A percentile compares a stretch with the other conserved stretches of the same genome.
Conservation (phyloP, 53 echinoderm and acorn worm genomes). For the Zoroaster sp. region DNA sequence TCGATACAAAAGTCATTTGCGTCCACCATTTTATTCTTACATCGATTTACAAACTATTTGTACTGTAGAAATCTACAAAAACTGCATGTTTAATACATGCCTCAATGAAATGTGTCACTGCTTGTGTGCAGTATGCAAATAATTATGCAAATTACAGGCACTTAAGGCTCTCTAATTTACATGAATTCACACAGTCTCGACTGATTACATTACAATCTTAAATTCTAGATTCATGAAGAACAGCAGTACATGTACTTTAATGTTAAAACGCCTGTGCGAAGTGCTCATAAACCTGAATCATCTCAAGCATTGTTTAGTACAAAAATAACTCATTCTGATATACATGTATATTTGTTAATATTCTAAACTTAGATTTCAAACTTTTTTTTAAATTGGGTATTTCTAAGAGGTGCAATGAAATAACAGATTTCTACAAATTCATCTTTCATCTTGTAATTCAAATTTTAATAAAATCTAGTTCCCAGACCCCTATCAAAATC, state of each 20-base stretch:
- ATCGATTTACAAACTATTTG: too few species aligned
- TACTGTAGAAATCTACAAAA: too few species aligned
- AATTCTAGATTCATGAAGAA: neutral
- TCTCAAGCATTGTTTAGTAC: neutral
- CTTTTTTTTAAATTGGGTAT: too few species aligned
- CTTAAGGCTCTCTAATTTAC: neutral
- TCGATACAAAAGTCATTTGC: too few species aligned
- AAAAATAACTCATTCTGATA: constrained; percentile 24
- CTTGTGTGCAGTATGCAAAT: neutral
- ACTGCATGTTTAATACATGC: too few species aligned
- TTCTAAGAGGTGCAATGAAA: neutral
- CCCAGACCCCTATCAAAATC: neutral
- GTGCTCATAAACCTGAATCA: neutral
- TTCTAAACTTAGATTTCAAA: neutral
- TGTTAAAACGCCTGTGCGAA: neutral
- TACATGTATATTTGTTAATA: neutral
- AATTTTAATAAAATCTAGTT: neutral
- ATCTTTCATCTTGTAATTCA: neutral
- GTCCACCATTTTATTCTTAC: too few species aligned
- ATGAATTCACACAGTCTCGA: neutral
- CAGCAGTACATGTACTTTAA: neutral
- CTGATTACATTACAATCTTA: neutral
- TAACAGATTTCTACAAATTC: neutral
- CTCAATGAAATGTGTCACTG: too few species aligned
- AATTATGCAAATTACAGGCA: constrained; percentile 32